Conservation (phyloP, 1,140 invertebrate species). For the Drosophila rufa region DNA sequence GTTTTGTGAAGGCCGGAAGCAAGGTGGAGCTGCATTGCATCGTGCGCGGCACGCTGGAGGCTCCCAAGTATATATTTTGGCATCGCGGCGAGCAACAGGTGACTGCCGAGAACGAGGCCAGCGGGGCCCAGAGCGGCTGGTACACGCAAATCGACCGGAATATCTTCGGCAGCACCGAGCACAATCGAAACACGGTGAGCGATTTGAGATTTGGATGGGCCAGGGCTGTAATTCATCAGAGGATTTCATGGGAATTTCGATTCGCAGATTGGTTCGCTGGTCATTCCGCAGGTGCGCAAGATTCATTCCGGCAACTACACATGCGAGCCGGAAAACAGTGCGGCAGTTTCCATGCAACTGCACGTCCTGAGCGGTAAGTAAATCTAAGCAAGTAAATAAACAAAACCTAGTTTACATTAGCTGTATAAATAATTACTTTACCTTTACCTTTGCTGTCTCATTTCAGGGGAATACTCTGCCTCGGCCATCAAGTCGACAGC, state of each 20-base stretch:
- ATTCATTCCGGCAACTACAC: slow-evolving; percentile 78
- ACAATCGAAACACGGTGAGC: slow-evolving; percentile 67
- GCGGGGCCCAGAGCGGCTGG: slow-evolving; percentile 52
- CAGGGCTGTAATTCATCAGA: background rate
- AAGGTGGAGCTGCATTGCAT: slow-evolving; percentile 87
- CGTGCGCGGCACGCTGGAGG: slow-evolving; percentile 87
- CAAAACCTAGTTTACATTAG: background rate
- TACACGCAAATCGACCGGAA: slow-evolving; percentile 75
- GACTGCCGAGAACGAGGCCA: slow-evolving; percentile 61
- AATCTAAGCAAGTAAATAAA: background rate
- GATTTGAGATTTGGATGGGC: background rate
- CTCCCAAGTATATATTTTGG: slow-evolving; percentile 88
- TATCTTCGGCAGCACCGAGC: slow-evolving; percentile 72
- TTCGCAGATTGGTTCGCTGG: slow-evolving; percentile 85
- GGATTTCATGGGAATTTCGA: background rate
- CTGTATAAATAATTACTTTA: background rate
- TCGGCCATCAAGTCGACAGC: slow-evolving; percentile 77
- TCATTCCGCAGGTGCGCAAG: slow-evolving; percentile 88
- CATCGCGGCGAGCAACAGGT: slow-evolving; percentile 89
- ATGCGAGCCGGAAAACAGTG: slow-evolving; percentile 75
- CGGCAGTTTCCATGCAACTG: slow-evolving; percentile 68
- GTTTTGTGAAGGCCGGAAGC: slow-evolving; percentile 87
- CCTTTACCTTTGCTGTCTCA: background rate
- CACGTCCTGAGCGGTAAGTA: slow-evolving; percentile 79
- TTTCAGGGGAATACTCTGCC: slow-evolving; percentile 83